Evolutionary conservation across 2,797 vertebrate genomes (phyloP).

Genomic region (Tinamus major): DNA sequence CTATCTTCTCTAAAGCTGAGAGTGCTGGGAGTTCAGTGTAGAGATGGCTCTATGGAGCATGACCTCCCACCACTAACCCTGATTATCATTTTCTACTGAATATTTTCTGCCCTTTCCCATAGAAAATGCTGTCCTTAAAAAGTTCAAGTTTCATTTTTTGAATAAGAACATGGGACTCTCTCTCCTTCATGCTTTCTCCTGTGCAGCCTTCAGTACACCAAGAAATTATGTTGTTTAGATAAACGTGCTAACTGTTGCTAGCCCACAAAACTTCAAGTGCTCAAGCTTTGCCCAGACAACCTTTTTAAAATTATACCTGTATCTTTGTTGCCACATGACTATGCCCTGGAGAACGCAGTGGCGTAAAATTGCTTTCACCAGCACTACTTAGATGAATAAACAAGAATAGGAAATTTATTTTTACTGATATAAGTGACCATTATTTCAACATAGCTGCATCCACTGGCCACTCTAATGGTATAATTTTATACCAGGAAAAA

Average conservation of each 20-base stretch:
- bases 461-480: accelerated
- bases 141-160: neutral
- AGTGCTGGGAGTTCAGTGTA: neutral
- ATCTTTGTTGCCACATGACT: neutral
- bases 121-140: slow-evolving; percentile 14
- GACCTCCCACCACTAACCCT: neutral
- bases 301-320: neutral
- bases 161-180: neutral
- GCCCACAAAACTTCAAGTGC: accelerated
- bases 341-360: neutral
- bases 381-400: neutral
- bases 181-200: neutral
- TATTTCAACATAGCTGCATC: neutral
- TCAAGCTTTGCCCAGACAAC: neutral
- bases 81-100: neutral
- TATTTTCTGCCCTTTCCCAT: slow-evolving; percentile 1
- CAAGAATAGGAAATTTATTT: neutral
- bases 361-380: neutral
- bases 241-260: neutral
- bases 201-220: neutral
- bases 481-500: neutral
- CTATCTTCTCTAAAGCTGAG: neutral
- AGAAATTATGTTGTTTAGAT: neutral
- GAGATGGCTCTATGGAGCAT: neutral
- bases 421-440: neutral